Evolutionary conservation across 2,113 vertebrate genomes (phyloP), one percentile per base, ranked within the genome.

Genomic region (Montifringilla adamsi): DNA sequence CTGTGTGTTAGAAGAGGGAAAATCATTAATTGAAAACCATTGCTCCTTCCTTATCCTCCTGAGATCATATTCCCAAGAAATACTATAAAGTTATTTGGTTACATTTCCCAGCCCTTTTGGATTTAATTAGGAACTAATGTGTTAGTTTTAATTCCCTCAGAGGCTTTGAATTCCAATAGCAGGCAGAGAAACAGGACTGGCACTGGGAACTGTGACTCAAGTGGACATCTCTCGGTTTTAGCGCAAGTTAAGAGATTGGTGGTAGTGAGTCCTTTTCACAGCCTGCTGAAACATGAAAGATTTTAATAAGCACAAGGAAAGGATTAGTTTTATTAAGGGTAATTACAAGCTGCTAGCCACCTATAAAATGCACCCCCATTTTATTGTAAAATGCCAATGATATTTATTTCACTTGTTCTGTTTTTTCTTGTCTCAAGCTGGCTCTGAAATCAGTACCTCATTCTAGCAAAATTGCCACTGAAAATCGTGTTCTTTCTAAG

Each of bases 321-420:
- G 79, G 86, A 94, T 94, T 96, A 95, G 77, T 96, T 96, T 95
- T 95, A 96, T 85, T 90, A 93, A 93, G 69, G 75, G 87, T 76
- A 95, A 93, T 94, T 95, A 95, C 93, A 93, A 94, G 89, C 86
- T 95, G 83, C 89, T 89, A 96, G 90, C 83, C 83, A 82, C 53
- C 92, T 92, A 95, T 96, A 95, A 96, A 95, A 94, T 73, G 86
- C 80, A 90, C 68, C 79, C 31, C 16, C 52, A 72, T 90, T 92
- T 87, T 94, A 88, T 60, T 90, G 82, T 87, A 78, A 91, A 92
- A 92, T 82, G 80, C 58, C 89, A 87, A 39, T 46, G 81, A 87
- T 95, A 93, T 90, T 94, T 89, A 75, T 95, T 93, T 89, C 88
- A 89, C 55, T 89, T 92, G 56, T 92, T 90, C 50, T 56, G 37